Evolutionary conservation across 2,113 vertebrate species (phyloP), one percentile per base, ranked within the genome.

Genomic region (Haemorhous mexicanus): DNA sequence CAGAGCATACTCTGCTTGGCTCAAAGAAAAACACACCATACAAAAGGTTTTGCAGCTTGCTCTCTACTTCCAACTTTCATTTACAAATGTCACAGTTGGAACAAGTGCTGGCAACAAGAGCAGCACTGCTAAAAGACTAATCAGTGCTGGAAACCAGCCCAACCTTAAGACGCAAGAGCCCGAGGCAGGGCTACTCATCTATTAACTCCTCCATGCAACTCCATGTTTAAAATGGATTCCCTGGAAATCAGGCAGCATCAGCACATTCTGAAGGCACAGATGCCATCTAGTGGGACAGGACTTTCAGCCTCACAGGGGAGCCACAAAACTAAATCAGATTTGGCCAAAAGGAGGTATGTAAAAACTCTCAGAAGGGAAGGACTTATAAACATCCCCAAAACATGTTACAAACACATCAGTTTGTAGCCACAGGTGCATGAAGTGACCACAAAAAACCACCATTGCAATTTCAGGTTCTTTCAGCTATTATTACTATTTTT

Each of bases 231-330:
- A 78, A 94, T 85, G 73, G 76, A 78, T 64, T 67, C 75, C 52
- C 50, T 67, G 28, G 43, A 43, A 85, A 74, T 26, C 35, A 6
- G 55, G 70, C 58, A 83, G 78, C 49, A 4, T 0, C 37, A 41
- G 70, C 74, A 62, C 2, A 1, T 67, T 28, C 18, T 6, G 62
- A 80, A 82, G 73, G 73, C 62, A 10, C 33, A 82, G 64, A n/a
- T 72, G 94, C 95, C 92, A 86, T 61, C 96, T 96, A 95, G 95
- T 37, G 96, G 90, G 69, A 55, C 50, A 44, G 20, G 27, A 35
- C 23, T 1, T 7, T 61, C 59, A 87, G 56, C 23, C 28, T 52
- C 53, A 30, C 32, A 7, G 4, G 10, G 33, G 5, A 89, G 46
- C 21, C 41, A 64, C 28, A 30, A n/a, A 76, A 49, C 18, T 6